A percentile compares a stretch with the other conserved stretches of the same genome.
Conservation (phyloP, 1,140 invertebrate species). For the Lerema accius region DNA sequence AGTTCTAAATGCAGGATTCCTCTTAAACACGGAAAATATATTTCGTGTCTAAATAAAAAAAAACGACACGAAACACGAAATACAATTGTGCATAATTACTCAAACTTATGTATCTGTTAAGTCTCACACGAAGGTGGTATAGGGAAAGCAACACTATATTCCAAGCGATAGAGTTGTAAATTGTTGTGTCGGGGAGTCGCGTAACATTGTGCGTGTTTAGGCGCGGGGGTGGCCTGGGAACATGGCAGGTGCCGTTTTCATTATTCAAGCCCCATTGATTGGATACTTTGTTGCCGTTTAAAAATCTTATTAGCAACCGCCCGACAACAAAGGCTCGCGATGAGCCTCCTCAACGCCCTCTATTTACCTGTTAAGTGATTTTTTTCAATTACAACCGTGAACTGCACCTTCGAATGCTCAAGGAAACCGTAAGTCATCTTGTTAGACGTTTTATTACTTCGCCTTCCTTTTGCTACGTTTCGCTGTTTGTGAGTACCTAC, state of each 20-base stretch:
- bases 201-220: conserved; percentile 71
- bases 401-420: conserved; percentile 69
- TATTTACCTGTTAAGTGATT: conserved; percentile 81
- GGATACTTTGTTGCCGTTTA: conserved; percentile 82
- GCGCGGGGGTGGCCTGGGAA: conserved; percentile 70
- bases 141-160: conserved; percentile 46
- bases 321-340: conserved; percentile 70
- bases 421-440: conserved; percentile 78
- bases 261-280: conserved; percentile 82
- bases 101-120: conserved; percentile 62
- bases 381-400: conserved; percentile 80
- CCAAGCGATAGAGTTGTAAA: conserved; percentile 46
- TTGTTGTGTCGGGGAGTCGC: conserved; percentile 43
- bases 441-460: conserved; percentile 68
- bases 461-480: conserved; percentile 43
- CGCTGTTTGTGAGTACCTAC: conserved; percentile 53
- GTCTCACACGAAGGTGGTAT: conserved; percentile 30
- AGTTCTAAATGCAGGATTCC: too few relatives aligned
- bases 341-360: conserved; percentile 59
- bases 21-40: conserved; percentile 5
- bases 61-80: conserved; percentile 58
- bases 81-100: conserved; percentile 72
- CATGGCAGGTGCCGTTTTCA: conserved; percentile 78
- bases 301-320: conserved; percentile 81
- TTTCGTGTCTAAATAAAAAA: conserved; percentile 34